A percentile compares a stretch with the other conserved stretches of the same genome.
These are phyloP conservation scores for Andrena trimmerana DNA, from an alignment of 2,888 invertebrate genomes.

Conservation along the genomic window DNA sequence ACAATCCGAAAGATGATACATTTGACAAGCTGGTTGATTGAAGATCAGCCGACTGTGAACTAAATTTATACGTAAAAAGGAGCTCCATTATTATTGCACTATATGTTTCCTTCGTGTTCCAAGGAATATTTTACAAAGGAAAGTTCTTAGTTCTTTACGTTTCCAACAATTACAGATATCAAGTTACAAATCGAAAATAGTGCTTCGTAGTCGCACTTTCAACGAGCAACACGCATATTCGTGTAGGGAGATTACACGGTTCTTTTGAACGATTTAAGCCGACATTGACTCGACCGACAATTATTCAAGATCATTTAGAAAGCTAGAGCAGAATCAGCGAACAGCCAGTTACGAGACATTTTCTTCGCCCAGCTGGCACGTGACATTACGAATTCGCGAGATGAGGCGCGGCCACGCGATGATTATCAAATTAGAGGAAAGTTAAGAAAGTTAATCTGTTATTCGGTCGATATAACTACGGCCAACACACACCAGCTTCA, in stretches of 20 bases:
- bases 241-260: neutral
- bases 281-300: neutral
- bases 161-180: neutral
- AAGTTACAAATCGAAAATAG: neutral
- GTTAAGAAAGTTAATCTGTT: constrained; percentile 72
- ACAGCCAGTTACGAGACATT: constrained; percentile 26
- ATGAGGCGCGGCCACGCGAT: constrained; percentile 52
- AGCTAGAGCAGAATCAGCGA: constrained; percentile 25
- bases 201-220: neutral
- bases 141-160: neutral
- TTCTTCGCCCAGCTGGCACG: constrained; percentile 18
- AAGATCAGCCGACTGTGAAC: too few species aligned
- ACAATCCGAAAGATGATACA: too few species aligned
- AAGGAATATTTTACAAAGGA: neutral
- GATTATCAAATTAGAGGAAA: constrained; percentile 74
- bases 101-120: neutral
- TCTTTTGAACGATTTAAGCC: neutral
- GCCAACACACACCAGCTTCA: constrained; percentile 42
- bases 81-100: neutral
- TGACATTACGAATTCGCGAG: constrained; percentile 58
- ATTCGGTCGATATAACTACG: constrained; percentile 58
- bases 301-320: constrained; percentile 37
- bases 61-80: too few species aligned
- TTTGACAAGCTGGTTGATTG: too few species aligned
- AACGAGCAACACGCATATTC: neutral